phyloP scores from a whole-genome alignment of 2,797 vertebrate species.

The Geotrypetes seraphini region DNA sequence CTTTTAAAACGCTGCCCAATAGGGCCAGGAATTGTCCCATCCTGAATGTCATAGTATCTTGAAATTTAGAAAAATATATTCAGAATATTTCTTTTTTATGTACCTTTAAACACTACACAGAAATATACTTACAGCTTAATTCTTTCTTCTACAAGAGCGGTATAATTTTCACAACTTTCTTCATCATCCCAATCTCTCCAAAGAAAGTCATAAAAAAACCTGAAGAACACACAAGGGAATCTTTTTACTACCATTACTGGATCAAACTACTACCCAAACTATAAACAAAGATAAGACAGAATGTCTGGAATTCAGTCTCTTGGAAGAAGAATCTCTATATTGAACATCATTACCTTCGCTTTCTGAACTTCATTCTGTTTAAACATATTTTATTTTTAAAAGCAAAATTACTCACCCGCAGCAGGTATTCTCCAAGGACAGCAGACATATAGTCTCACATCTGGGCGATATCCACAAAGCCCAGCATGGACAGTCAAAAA shows the following conservation, averaged over 20 bases:
- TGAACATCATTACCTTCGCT: too few species aligned
- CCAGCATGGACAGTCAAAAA: too few species aligned
- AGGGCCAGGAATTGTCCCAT: conserved; percentile 36
- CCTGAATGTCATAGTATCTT: conserved; percentile 50
- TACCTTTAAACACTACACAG: neutral
- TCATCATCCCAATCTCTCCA: conserved; percentile 48
- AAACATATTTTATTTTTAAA: too few species aligned
- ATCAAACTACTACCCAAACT: too few species aligned
- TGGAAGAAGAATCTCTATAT: too few species aligned
- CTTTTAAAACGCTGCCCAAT: conserved; percentile 36
- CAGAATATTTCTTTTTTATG: neutral
- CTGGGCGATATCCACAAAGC: too few species aligned
- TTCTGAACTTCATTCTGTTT: too few species aligned
- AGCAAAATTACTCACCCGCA: too few species aligned
- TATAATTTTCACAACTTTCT: conserved; percentile 38
- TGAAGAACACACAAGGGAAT: conserved; percentile 2
- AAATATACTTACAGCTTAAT: conserved; percentile 47
- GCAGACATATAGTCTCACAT: too few species aligned
- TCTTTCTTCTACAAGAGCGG: conserved; percentile 48
- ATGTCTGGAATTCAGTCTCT: too few species aligned
- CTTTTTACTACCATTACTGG: neutral
- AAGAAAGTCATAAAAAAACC: conserved; percentile 47
- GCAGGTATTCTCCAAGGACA: too few species aligned
- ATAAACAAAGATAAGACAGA: too few species aligned
- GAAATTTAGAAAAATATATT: neutral